Base-by-base conservation (phyloP, 2,888 invertebrate species). In the Amphipoea oculea region DNA sequence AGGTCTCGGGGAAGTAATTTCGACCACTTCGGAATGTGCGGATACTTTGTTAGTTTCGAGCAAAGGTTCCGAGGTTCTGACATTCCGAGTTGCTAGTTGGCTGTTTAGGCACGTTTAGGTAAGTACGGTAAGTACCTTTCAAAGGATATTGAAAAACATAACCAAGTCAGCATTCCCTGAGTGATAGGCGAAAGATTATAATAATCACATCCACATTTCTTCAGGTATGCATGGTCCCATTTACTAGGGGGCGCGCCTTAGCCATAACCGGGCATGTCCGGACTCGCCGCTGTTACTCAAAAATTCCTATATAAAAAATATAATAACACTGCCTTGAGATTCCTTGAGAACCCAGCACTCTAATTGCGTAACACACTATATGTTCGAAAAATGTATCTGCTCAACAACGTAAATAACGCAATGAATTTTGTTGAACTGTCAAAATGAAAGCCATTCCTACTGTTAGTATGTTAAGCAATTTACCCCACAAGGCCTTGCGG, bases 1-100 rank as follows among this genome's bases (percentile, higher is more conserved):
- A 85, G 84, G 87, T 68, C 48, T 70, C 11, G n/a, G 62, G 87
- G 79, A 84, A 85, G 87, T 36, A 65, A 74, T 74, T 74, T 69
- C 65, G 48, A 67, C 62, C 48, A 54, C 12, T 80, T 36, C n/a
- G 57, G 63, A 63, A 71, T 63, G 36, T 57, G 57, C 75, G 85
- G 82, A 74, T 62, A 63, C 7, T 60, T 60, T 12, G 12, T 73
- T 66, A 69, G 68, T 85, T 83, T 71, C 68, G 72, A 82, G 60
- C 29, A 29, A 29, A 1, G 29, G 29, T 29, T 29, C 74, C 68
- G 72, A 82, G 60, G 72, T 54, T 54, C 29, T 48, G 63, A 20
- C 60, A 85, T 72, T 42, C 74, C 40, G 42, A 63, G 7, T 81
- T 60, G 11, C 48, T 57, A 23, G n/a, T 45, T 45, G 45, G 23